These are phyloP conservation scores for Aythya baeri DNA, from an alignment of 2,113 vertebrate genomes.

Conservation along the genomic window DNA sequence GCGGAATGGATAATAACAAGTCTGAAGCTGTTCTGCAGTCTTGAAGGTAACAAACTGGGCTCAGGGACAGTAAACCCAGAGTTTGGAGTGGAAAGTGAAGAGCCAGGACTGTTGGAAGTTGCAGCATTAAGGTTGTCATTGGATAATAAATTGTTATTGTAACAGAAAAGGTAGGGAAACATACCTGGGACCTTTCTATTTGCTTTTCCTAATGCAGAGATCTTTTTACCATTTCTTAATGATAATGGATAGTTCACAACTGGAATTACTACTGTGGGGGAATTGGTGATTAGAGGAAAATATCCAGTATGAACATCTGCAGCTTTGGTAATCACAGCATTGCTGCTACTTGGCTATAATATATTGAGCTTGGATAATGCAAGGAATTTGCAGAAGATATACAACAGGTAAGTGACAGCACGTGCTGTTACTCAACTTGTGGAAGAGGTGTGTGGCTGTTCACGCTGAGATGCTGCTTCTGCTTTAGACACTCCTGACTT, in stretches of 20 bases:
- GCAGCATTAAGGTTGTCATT: background rate
- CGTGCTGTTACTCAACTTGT: background rate
- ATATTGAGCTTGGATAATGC: background rate
- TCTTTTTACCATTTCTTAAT: background rate
- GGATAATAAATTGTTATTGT: background rate
- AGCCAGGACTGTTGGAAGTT: slow-evolving; percentile 6
- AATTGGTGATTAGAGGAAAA: background rate
- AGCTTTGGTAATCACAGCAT: background rate
- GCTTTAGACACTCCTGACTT: background rate
- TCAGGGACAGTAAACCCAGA: background rate
- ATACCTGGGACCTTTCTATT: background rate
- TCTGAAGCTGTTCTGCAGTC: slow-evolving; percentile 3
- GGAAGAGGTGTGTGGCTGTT: background rate
- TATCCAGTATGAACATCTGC: rapidly evolving
- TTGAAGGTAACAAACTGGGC: background rate
- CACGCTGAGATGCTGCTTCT: background rate
- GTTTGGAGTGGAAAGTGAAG: slow-evolving; percentile 4
- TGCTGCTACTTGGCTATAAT: background rate
- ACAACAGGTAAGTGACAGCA: rapidly evolving
- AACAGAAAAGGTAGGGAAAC: background rate
- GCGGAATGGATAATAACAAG: slow-evolving; percentile 35
- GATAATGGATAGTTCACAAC: background rate
- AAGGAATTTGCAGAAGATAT: background rate
- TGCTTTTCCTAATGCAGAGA: background rate
- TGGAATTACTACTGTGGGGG: background rate